Conservation (phyloP, 2,888 invertebrate genomes). For the Cantharis nigra region DNA sequence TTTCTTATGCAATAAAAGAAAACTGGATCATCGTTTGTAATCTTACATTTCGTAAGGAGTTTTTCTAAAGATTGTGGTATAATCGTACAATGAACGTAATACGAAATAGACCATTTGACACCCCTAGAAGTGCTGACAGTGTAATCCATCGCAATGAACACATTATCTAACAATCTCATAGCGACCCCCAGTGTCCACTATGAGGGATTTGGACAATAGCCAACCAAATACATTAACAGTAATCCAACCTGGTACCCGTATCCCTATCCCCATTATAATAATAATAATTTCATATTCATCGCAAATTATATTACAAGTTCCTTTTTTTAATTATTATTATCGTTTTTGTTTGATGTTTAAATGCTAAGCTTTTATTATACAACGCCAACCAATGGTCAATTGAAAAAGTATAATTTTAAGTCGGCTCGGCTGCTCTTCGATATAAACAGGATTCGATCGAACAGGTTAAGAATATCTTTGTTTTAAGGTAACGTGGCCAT, state of each 20-base stretch:
- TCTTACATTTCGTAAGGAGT: slow-evolving; percentile 8
- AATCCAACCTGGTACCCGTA: slow-evolving; percentile 34
- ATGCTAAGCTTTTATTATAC: background rate
- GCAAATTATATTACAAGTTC: background rate
- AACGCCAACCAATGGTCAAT: slow-evolving; percentile 20
- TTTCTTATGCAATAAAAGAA: background rate
- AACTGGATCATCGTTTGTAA: background rate
- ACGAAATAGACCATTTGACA: slow-evolving; percentile 26
- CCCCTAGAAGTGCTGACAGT: slow-evolving; percentile 31
- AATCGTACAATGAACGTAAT: slow-evolving; percentile 14
- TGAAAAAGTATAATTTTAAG: slow-evolving; percentile 33
- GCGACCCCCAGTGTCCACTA: slow-evolving; percentile 29
- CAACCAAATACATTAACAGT: slow-evolving; percentile 28
- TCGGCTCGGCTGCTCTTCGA: slow-evolving; percentile 46
- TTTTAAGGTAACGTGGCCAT: slow-evolving; percentile 48
- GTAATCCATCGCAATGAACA: slow-evolving; percentile 32
- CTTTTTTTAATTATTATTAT: background rate
- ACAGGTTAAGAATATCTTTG: slow-evolving; percentile 48
- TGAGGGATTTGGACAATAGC: slow-evolving; percentile 36
- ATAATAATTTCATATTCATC: slow-evolving; percentile 1
- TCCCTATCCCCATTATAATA: slow-evolving; percentile 13
- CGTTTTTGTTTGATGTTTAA: background rate
- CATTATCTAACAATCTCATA: slow-evolving; percentile 33
- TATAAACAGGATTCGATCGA: slow-evolving; percentile 45
- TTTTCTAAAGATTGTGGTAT: slow-evolving; percentile 19